These are phyloP conservation scores for Diaperis boleti DNA, from an alignment of 2,888 invertebrate genomes.

Conservation along the genomic window DNA sequence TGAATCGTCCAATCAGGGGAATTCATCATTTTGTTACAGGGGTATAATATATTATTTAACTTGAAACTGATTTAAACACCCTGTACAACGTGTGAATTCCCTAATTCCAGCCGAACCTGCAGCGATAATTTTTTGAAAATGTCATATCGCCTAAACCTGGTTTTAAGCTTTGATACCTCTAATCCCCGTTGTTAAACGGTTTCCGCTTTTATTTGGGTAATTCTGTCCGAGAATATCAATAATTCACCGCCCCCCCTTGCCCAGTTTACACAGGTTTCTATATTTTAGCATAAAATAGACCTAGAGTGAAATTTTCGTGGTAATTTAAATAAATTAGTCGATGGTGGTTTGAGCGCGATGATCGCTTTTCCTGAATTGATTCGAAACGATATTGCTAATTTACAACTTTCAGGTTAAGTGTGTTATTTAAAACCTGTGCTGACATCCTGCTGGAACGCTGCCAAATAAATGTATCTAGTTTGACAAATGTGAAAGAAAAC, in stretches of 20 bases:
- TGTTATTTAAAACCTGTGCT: slow-evolving; percentile 35
- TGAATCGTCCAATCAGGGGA: no score
- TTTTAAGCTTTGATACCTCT: slow-evolving; percentile 24
- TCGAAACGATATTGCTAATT: slow-evolving; percentile 6
- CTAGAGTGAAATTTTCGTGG: slow-evolving; percentile 4
- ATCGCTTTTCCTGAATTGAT: slow-evolving; percentile 5
- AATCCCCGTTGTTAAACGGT: slow-evolving; percentile 34
- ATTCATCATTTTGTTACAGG: no score
- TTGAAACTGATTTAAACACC: no score
- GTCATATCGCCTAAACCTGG: slow-evolving; percentile 7
- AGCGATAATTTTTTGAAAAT: slow-evolving; percentile 17
- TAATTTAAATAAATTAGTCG: slow-evolving; percentile 14
- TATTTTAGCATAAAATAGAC: slow-evolving; percentile 16
- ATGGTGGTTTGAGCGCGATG: not conserved
- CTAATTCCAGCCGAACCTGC: no score
- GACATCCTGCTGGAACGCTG: slow-evolving; percentile 33
- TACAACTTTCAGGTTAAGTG: slow-evolving; percentile 22
- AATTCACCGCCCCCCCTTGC: slow-evolving; percentile 23
- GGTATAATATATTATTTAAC: no score
- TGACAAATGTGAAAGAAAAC: slow-evolving; percentile 38
- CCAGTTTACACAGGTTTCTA: slow-evolving; percentile 27
- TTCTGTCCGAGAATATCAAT: slow-evolving; percentile 28
- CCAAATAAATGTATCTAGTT: slow-evolving; percentile 38
- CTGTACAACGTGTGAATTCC: no score
- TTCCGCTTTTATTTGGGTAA: slow-evolving; percentile 32